Evolutionary conservation across 2,113 vertebrate species (phyloP).

Genomic region (Charina bottae): DNA sequence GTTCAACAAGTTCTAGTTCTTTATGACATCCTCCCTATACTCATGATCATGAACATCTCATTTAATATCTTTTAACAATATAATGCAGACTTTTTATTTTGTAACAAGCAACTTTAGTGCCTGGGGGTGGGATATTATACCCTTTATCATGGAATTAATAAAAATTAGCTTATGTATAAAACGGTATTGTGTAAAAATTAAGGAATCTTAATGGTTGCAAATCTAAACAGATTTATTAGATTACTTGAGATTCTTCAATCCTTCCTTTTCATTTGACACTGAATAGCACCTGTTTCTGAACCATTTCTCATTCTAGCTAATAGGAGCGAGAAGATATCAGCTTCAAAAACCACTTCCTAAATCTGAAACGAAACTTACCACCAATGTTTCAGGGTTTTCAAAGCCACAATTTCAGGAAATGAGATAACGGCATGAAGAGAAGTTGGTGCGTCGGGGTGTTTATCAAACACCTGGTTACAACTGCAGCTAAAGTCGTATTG

Average conservation of each 20-base stretch:
- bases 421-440: not conserved
- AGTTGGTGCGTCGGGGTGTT: too few species aligned
- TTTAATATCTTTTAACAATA: too few species aligned
- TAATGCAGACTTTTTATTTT: too few species aligned
- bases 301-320: not conserved
- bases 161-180: not conserved
- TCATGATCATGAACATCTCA: too few species aligned
- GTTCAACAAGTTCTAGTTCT: too few species aligned
- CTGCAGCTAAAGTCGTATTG: not conserved
- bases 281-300: not conserved
- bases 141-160: too few species aligned
- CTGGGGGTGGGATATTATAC: too few species aligned
- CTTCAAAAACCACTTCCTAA: conserved; percentile 3
- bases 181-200: not conserved
- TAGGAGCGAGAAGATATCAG: not conserved
- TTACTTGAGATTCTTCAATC: not conserved
- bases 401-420: not conserved
- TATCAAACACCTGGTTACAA: not conserved
- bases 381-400: not conserved
- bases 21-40: too few species aligned
- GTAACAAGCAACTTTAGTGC: too few species aligned
- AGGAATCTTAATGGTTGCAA: not conserved
- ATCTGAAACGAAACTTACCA: not conserved
- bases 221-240: not conserved
- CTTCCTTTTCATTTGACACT: not conserved